A percentile compares a stretch with the other conserved stretches of the same genome.
Evolutionary conservation across 2,888 invertebrate species (phyloP).

Genomic region (Phorcus lineatus): DNA sequence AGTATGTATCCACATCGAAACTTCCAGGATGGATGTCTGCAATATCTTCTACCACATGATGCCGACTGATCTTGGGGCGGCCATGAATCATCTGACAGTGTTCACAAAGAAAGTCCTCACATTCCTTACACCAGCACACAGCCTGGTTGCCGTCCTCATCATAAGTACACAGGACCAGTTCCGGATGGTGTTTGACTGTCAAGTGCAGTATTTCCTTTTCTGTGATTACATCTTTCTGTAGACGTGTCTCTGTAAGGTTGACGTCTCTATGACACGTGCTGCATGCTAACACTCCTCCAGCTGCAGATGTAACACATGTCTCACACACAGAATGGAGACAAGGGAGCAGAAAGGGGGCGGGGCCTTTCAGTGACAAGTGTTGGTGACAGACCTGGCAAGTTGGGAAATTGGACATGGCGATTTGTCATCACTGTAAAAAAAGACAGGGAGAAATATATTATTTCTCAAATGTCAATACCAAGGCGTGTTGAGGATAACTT

Average conservation of each 20-base stretch:
- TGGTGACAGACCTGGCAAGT: neutral
- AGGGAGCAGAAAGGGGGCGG: neutral
- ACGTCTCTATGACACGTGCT: neutral
- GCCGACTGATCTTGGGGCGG: neutral
- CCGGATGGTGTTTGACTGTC: neutral
- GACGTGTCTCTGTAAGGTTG: neutral
- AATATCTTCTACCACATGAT: neutral
- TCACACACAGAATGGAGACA: neutral
- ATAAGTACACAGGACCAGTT: neutral
- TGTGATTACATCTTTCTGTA: neutral
- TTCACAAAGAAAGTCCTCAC: conserved; percentile 13
- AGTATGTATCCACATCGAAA: neutral
- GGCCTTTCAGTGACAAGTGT: neutral
- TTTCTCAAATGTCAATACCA: no score
- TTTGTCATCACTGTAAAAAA: no score
- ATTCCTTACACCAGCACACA: conserved; percentile 15
- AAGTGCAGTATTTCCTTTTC: neutral
- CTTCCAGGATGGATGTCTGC: neutral
- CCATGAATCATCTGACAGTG: neutral
- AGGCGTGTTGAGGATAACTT: no score
- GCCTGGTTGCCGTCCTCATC: conserved; percentile 17
- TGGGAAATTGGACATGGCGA: neutral
- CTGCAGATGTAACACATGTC: conserved; percentile 10
- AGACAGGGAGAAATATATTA: no score
- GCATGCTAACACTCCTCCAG: conserved; percentile 4